A percentile compares a stretch with the other conserved stretches of the same genome.
phyloP scores from a whole-genome alignment of 2,797 vertebrate genomes.

The Cynopterus sphinx region DNA sequence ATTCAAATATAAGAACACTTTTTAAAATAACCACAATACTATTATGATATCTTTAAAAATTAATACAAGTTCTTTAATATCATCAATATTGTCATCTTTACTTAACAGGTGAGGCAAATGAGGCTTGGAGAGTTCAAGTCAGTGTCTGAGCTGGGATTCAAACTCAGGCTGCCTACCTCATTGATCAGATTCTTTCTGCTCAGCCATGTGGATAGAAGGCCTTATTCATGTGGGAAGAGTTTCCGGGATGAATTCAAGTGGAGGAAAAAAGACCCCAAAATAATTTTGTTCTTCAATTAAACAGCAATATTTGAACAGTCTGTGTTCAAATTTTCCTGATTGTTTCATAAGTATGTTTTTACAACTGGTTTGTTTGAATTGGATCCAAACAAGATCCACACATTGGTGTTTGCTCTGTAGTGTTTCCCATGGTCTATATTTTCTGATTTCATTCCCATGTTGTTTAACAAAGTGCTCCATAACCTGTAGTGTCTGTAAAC shows the following conservation, averaged over 20 bases:
- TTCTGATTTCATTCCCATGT: neutral
- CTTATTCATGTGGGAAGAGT: neutral
- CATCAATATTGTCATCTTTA: neutral
- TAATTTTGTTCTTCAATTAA: too few relatives aligned
- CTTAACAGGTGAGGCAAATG: too few relatives aligned
- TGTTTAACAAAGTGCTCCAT: neutral
- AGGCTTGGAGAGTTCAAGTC: neutral
- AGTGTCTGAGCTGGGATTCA: neutral
- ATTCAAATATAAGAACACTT: neutral
- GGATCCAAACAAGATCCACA: neutral
- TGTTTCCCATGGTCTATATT: neutral
- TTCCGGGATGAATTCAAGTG: neutral
- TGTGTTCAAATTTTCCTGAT: neutral
- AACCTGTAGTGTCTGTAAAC: neutral
- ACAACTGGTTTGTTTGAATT: neutral
- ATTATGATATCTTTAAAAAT: neutral
- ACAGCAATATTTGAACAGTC: too few relatives aligned
- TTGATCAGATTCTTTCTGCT: neutral
- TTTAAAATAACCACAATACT: neutral
- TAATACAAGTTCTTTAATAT: neutral
- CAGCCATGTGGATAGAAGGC: neutral
- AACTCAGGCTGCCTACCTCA: neutral
- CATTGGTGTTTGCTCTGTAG: neutral
- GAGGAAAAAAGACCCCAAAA: neutral
- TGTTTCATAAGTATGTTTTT: neutral